A percentile compares a stretch with the other conserved stretches of the same genome.
Evolutionary conservation across 2,888 invertebrate genomes (phyloP).

Genomic region (Drosophila mimetica): DNA sequence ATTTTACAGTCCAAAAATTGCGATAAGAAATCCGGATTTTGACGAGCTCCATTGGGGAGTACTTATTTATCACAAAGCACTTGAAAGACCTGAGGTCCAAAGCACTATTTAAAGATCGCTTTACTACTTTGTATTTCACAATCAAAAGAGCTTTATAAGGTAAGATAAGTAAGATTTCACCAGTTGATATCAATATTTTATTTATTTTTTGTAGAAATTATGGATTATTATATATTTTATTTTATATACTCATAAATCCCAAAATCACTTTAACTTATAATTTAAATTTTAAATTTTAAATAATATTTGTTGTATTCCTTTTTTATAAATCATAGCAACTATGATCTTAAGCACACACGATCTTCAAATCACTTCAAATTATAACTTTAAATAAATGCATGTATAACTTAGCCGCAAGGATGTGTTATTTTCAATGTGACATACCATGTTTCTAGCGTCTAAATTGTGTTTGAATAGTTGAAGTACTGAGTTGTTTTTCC

Average conservation of each 20-base stretch:
- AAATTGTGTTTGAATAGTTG: neutral
- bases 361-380: neutral
- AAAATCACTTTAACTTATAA: too few species aligned
- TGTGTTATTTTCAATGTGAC: neutral
- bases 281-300: too few species aligned
- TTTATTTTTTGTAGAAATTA: too few species aligned
- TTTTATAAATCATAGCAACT: neutral
- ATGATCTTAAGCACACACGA: neutral
- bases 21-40: conserved; percentile 9
- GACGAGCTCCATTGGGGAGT: neutral
- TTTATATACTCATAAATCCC: too few species aligned
- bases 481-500: neutral
- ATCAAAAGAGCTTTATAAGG: neutral
- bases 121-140: conserved; percentile 1
- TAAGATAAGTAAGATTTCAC: neutral
- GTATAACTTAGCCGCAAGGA: neutral
- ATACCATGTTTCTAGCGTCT: conserved; percentile 28
- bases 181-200: neutral
- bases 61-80: neutral
- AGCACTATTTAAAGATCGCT: neutral
- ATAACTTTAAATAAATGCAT: neutral
- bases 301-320: too few species aligned
- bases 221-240: too few species aligned
- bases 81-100: neutral
- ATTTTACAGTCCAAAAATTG: conserved; percentile 7